Conservation (phyloP, 64 coral and sea anemone species). For the Hydrozoanthus tunicans region DNA sequence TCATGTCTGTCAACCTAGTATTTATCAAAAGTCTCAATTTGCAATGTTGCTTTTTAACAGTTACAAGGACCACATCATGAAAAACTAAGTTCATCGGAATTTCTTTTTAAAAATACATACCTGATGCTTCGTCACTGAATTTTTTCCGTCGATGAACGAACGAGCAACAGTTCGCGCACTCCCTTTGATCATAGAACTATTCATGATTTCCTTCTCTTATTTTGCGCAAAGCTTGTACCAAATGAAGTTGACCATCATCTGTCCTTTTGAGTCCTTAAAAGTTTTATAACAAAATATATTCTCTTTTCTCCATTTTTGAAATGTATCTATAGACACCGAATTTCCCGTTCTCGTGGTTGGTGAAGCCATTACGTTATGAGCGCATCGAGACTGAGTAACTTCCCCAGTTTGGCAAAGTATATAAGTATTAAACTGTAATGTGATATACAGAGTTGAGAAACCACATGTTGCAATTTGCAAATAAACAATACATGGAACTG, state of each 20-base stretch:
- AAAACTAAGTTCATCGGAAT: too few relatives aligned
- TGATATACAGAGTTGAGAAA: background rate
- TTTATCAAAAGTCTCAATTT: slow-evolving; percentile 12
- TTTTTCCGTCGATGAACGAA: background rate
- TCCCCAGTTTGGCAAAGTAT: too few relatives aligned
- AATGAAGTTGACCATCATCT: slow-evolving; percentile 11
- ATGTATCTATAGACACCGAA: too few relatives aligned
- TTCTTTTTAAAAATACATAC: too few relatives aligned
- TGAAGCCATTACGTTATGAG: too few relatives aligned
- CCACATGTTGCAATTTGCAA: background rate
- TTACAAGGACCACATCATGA: background rate
- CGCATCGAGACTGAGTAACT: too few relatives aligned
- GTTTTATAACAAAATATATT: background rate
- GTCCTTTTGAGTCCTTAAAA: background rate
- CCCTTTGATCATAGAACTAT: background rate
- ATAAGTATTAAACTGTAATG: too few relatives aligned
- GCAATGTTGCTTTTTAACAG: background rate
- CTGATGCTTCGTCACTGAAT: background rate
- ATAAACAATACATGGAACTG: too few relatives aligned
- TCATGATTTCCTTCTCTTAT: background rate
- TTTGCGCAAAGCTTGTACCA: slow-evolving; percentile 14
- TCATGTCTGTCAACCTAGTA: slow-evolving; percentile 17
- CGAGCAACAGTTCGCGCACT: background rate
- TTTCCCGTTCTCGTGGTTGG: too few relatives aligned
- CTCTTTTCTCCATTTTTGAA: background rate